Evolutionary conservation across 2,797 vertebrate species (phyloP).

Genomic region (Silurus lanzhouensis): DNA sequence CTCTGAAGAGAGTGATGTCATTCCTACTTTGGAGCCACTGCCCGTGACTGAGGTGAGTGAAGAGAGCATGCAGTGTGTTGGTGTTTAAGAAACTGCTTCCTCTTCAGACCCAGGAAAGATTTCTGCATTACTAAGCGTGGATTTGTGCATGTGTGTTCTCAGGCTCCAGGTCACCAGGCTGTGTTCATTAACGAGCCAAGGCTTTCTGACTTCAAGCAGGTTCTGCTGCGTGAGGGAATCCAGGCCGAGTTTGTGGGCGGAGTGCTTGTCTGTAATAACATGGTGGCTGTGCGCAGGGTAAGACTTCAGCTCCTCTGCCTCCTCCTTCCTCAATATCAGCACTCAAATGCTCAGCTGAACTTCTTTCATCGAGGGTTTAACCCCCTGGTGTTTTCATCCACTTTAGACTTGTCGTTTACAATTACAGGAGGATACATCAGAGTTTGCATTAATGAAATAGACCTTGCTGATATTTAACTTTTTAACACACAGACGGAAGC

Average conservation of each 20-base stretch:
- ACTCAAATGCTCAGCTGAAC: neutral
- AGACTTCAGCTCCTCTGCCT: constrained; percentile 55
- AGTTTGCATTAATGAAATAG: neutral
- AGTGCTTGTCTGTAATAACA: constrained; percentile 96
- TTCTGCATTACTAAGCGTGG: neutral
- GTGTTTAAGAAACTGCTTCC: neutral
- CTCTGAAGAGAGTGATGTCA: constrained; percentile 93
- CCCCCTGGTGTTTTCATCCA: too few relatives aligned
- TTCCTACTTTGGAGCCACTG: constrained; percentile 93
- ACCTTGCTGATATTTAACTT: neutral
- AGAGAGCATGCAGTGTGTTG: neutral
- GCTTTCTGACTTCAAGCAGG: constrained; percentile 98
- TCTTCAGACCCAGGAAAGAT: neutral
- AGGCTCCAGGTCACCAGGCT: constrained; percentile 95
- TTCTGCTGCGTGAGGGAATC: constrained; percentile 93
- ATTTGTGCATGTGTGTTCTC: constrained; percentile 29
- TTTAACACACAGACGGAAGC: constrained; percentile 89
- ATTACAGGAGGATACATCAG: neutral
- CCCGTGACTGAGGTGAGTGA: constrained; percentile 83
- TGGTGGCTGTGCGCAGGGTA: constrained; percentile 97
- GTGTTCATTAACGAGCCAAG: constrained; percentile 99
- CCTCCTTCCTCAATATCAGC: neutral
- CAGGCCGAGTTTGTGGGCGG: constrained; percentile 98
- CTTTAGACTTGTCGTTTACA: too few relatives aligned
- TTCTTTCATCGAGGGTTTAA: neutral